A percentile compares a stretch with the other conserved stretches of the same genome.
Evolutionary conservation across 2,797 vertebrate genomes (phyloP).

Genomic region (Ispidina lecontei): DNA sequence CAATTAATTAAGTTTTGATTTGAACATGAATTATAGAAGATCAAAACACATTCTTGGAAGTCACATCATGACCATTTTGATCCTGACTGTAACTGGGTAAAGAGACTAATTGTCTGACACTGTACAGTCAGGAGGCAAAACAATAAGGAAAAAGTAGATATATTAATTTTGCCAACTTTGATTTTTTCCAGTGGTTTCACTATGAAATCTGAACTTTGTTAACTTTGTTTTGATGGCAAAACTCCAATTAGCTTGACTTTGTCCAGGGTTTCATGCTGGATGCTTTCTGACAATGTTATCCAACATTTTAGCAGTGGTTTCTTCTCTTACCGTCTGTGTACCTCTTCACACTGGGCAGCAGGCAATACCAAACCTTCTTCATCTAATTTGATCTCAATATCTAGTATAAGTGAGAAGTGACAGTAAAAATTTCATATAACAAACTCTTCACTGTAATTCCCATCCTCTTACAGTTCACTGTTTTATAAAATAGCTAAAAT

Average conservation of each 20-base stretch:
- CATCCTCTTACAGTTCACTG: neutral
- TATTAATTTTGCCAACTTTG: neutral
- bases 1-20: neutral
- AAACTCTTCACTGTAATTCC: neutral
- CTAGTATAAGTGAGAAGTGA: constrained; percentile 71
- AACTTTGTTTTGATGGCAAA: neutral
- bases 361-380: constrained; percentile 89
- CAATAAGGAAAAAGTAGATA: neutral
- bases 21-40: neutral
- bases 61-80: neutral
- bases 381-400: constrained; percentile 94
- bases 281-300: neutral
- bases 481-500: neutral
- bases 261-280: neutral
- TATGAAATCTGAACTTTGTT: neutral
- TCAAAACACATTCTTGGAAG: neutral
- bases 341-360: constrained; percentile 78
- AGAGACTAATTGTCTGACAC: neutral
- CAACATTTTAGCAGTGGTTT: neutral
- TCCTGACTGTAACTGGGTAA: neutral
- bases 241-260: neutral
- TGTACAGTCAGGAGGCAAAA: neutral
- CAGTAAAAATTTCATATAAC: neutral
- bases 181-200: neutral
- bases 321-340: constrained; percentile 83